Conservation (phyloP, 2,888 invertebrate genomes). For the Sclerodermus sp. region DNA sequence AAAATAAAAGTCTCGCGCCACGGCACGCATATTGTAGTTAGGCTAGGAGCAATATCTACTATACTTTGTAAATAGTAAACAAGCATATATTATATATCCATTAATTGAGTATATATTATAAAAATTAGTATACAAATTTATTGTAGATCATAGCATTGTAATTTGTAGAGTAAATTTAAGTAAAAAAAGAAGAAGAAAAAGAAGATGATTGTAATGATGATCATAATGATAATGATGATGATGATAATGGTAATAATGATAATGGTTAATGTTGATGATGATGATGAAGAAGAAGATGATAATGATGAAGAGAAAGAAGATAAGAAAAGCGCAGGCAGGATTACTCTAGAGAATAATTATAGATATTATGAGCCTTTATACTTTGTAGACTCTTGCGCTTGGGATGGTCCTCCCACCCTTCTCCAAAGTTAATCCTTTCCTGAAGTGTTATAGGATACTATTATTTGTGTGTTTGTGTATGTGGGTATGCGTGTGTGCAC, state of each 20-base stretch:
- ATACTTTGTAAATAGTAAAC: conserved; percentile 51
- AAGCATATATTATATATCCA: conserved; percentile 18
- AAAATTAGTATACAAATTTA: conserved; percentile 15
- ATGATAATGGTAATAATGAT: too few species aligned
- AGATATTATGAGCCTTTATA: conserved; percentile 42
- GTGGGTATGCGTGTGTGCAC: too few species aligned
- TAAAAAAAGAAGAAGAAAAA: too few species aligned
- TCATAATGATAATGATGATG: too few species aligned
- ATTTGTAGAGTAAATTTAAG: conserved; percentile 33
- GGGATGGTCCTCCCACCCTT: conserved; percentile 38
- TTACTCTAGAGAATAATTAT: conserved; percentile 42
- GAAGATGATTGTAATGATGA: too few species aligned
- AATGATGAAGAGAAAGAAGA: conserved; percentile 8
- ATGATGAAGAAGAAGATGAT: background rate
- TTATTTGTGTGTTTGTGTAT: conserved; percentile 39
- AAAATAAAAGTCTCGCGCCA: conserved; percentile 44
- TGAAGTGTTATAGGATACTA: conserved; percentile 42
- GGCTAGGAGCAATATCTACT: conserved; percentile 49
- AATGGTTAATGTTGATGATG: background rate
- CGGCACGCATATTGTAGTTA: conserved; percentile 52
- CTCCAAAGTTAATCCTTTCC: conserved; percentile 46
- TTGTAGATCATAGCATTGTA: conserved; percentile 39
- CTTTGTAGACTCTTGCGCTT: conserved; percentile 43
- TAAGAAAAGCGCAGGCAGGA: conserved; percentile 39
- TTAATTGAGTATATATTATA: conserved; percentile 15